Percentiles rank a stretch among this genome's conserved stretches.
Evolutionary conservation across 2,888 invertebrate species (phyloP).

Genomic region (Nesidiocoris tenuis): DNA sequence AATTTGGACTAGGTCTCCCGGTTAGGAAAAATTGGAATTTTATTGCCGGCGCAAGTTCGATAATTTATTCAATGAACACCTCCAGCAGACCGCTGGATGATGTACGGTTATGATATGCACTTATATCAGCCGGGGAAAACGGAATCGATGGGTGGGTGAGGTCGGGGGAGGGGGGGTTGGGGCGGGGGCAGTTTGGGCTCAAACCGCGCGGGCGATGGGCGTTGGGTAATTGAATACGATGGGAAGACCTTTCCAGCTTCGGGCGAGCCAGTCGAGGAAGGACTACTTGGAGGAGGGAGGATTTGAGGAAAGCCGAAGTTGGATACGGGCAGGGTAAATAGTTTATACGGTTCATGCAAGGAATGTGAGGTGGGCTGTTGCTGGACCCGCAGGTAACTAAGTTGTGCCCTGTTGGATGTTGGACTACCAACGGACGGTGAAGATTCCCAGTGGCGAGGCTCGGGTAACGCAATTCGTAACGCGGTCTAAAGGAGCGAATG

Average conservation of each 20-base stretch:
- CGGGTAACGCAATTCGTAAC: constrained; percentile 34
- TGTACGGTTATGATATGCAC: too few species aligned
- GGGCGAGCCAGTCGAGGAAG: not conserved
- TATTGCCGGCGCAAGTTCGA: too few species aligned
- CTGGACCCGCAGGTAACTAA: not conserved
- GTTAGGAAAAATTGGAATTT: too few species aligned
- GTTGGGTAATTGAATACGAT: not conserved
- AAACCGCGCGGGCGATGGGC: not conserved
- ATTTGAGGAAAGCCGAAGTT: too few species aligned
- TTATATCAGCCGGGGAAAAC: not conserved
- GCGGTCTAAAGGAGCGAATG: too few species aligned
- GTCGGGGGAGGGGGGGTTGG: not conserved
- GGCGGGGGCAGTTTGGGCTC: not conserved
- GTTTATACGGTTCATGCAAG: not conserved
- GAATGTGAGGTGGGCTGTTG: not conserved
- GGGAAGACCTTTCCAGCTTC: not conserved
- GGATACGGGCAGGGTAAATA: not conserved
- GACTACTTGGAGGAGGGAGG: not conserved
- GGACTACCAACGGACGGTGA: not conserved
- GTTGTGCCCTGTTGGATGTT: not conserved
- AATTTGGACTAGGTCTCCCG: too few species aligned
- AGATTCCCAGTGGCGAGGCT: not conserved
- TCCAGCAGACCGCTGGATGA: too few species aligned
- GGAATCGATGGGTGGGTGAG: not conserved
- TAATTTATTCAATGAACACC: too few species aligned